A percentile compares a stretch with the other conserved stretches of the same genome.
These are phyloP conservation scores for Brachionus asplanchnoidis DNA, from an alignment of 1,140 invertebrate genomes.

Conservation along the genomic window DNA sequence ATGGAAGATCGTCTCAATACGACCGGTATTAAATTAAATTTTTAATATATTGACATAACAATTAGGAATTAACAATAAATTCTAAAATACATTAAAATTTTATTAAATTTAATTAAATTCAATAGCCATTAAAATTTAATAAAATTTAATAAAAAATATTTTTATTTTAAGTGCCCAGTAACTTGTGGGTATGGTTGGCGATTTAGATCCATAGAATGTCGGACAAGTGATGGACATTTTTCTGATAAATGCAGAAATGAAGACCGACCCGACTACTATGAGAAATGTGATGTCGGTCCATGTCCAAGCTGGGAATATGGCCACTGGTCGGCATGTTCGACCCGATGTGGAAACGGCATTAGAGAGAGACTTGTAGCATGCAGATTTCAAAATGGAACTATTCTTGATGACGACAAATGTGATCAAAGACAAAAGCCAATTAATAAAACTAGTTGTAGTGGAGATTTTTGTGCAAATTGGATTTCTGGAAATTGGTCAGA, in stretches of 20 bases:
- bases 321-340: slow-evolving; percentile 32
- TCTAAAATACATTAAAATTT: no score
- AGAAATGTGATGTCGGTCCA: neutral
- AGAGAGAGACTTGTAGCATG: neutral
- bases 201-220: neutral
- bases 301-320: slow-evolving; percentile 22
- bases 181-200: neutral
- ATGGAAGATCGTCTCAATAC: neutral
- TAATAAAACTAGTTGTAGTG: neutral
- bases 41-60: no score
- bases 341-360: neutral
- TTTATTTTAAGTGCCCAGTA: neutral
- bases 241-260: neutral
- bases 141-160: neutral
- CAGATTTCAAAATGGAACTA: neutral
- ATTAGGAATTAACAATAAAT: no score
- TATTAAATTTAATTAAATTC: neutral
- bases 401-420: slow-evolving; percentile 13
- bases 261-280: slow-evolving; percentile 3
- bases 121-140: no score
- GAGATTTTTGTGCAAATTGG: slow-evolving; percentile 20
- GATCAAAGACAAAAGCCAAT: neutral
- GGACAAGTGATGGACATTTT: neutral
- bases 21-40: neutral
- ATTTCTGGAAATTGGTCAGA: slow-evolving; percentile 26